Base-by-base conservation (phyloP, 2,888 invertebrate genomes). In the Anoplius nigerrimus region DNA sequence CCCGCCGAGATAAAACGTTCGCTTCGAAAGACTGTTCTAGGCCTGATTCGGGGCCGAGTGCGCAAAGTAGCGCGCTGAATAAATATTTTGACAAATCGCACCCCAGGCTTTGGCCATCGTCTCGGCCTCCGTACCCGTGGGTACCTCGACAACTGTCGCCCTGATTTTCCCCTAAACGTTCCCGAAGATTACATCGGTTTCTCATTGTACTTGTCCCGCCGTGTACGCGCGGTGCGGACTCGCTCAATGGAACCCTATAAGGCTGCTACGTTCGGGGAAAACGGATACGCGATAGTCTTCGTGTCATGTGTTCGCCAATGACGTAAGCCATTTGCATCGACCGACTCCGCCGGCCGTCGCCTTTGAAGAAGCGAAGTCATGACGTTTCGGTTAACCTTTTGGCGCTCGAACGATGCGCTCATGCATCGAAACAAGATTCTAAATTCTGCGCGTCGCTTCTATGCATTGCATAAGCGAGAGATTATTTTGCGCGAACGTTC, bases 91-190 rank as follows among this genome's bases (percentile, higher is more conserved):
- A 87, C 87, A 86, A 87, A 83, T 83, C 78, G 73, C 74, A 76
- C 73, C 67, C 59, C 54, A 2, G 43, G 45, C 13, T 65, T n/a
- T 43, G 54, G 54, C 55, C 66, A 64, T 69, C 52, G 59, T 56
- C 62, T 56, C 22, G 43, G 20, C 15, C 48, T 46, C 4, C 22
- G 48, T 67, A 62, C 59, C 82, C 82, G 82, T 82, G 85, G 85
- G 83, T 84, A 80, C 71, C 71, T 69, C 71, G 75, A 79, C 87
- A 87, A 88, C 86, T 84, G 87, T 84, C 85, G 86, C 82, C 83
- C 88, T 87, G 88, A 89, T 89, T 88, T 87, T 82, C 85, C 88
- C 88, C 87, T 85, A 86, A 88, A 88, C 84, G 84, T 88, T 87
- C 86, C 82, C 86, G 84, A 85, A 88, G 88, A 88, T 89, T 89